Evolutionary conservation across 2,797 vertebrate genomes (phyloP).

Genomic region (Aotus griseimembra): DNA sequence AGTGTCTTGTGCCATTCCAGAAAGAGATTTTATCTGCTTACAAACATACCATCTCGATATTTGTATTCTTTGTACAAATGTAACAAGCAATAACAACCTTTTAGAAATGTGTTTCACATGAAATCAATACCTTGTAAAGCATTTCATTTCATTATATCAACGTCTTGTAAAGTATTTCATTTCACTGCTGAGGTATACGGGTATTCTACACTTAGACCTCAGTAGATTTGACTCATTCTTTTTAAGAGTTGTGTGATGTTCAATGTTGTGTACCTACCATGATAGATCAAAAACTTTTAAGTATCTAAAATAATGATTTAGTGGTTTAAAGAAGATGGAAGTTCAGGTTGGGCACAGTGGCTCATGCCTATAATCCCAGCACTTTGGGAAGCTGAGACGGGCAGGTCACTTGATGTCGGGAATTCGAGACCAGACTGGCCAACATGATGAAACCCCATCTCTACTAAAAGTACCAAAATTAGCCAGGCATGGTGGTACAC

Average conservation of each 20-base stretch:
- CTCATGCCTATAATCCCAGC: background rate
- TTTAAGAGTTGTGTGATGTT: background rate
- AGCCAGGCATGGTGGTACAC: background rate
- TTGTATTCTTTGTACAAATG: slow-evolving; percentile 43
- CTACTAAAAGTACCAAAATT: background rate
- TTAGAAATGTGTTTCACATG: background rate
- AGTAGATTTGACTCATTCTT: background rate
- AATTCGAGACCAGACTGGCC: background rate
- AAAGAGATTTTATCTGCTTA: background rate
- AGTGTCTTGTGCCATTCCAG: background rate
- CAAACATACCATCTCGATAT: background rate
- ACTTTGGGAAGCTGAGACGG: background rate
- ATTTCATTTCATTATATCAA: background rate
- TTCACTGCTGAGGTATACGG: background rate
- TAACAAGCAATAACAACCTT: background rate
- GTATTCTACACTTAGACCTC: background rate
- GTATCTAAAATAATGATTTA: slow-evolving; percentile 5
- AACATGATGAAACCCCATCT: background rate
- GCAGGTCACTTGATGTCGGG: background rate
- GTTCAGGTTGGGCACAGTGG: background rate
- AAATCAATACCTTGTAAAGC: background rate
- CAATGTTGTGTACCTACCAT: background rate
- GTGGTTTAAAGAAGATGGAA: background rate
- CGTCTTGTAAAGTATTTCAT: background rate
- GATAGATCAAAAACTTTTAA: background rate